phyloP scores from a whole-genome alignment of 2,113 vertebrate genomes.

The Pithys albifrons region DNA sequence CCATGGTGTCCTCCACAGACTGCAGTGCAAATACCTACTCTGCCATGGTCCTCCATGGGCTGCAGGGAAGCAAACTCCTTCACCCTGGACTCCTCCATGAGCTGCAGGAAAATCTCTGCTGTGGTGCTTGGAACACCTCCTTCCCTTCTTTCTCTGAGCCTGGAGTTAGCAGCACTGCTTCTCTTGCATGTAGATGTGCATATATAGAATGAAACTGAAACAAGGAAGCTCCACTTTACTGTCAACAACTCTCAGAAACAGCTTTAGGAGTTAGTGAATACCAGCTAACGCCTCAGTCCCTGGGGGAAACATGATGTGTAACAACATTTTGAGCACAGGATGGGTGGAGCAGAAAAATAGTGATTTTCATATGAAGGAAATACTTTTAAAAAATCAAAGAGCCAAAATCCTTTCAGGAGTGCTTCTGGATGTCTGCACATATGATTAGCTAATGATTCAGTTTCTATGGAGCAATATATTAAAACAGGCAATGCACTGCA shows the following conservation, averaged over 20 bases:
- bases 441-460: not conserved
- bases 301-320: not conserved
- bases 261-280: not conserved
- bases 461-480: not conserved
- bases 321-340: not conserved
- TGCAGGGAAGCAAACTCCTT: not conserved
- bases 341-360: not conserved
- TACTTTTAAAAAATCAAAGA: not conserved
- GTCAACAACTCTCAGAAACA: not conserved
- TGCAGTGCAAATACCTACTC: not conserved
- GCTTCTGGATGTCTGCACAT: not conserved
- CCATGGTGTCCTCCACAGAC: accelerated
- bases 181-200: not conserved
- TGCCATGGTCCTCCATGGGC: accelerated
- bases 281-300: not conserved
- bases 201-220: not conserved
- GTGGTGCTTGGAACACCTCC: not conserved
- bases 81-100: not conserved
- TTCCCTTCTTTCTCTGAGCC: not conserved
- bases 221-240: not conserved
- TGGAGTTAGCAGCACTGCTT: not conserved
- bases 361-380: not conserved
- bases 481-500: not conserved
- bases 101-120: not conserved
- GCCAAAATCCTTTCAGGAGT: not conserved